phyloP scores from a whole-genome alignment of 2,888 invertebrate genomes.

The Blastobasis adustella region DNA sequence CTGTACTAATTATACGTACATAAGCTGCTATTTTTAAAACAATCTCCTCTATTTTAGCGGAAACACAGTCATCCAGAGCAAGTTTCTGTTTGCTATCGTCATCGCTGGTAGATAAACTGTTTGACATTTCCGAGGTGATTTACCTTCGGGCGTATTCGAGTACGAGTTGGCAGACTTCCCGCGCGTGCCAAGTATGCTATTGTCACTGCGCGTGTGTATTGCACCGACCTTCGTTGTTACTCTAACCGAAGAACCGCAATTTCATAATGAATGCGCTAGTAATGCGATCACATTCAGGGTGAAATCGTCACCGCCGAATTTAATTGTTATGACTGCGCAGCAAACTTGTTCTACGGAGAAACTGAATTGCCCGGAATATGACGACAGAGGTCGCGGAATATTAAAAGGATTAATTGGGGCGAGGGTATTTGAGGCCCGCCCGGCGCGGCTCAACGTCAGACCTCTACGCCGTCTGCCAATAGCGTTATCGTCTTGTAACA shows the following conservation, averaged over 20 bases:
- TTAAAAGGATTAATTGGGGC: constrained; percentile 26
- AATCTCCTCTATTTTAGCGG: too few relatives aligned
- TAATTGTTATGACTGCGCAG: constrained; percentile 16
- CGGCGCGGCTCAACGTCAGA: too few relatives aligned
- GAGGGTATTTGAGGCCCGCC: background rate
- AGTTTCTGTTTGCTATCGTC: background rate
- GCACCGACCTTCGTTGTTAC: constrained; percentile 30
- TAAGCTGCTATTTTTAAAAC: too few relatives aligned
- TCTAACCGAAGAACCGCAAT: constrained; percentile 20
- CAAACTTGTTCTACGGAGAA: constrained; percentile 17
- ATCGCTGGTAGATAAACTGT: background rate
- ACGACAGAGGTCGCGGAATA: constrained; percentile 25
- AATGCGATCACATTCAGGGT: constrained; percentile 22
- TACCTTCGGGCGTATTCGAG: constrained; percentile 32
- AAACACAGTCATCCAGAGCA: too few relatives aligned
- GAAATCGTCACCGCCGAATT: constrained; percentile 16
- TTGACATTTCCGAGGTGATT: constrained; percentile 25
- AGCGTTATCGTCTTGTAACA: too few relatives aligned
- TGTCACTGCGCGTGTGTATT: constrained; percentile 26
- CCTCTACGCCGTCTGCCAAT: too few relatives aligned
- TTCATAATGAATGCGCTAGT: constrained; percentile 14
- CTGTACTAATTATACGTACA: too few relatives aligned
- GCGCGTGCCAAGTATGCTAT: constrained; percentile 32
- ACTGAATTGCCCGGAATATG: constrained; percentile 16
- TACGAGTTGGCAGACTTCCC: constrained; percentile 41